phyloP scores from a whole-genome alignment of 2,113 vertebrate species.

The Antennarius striatus region DNA sequence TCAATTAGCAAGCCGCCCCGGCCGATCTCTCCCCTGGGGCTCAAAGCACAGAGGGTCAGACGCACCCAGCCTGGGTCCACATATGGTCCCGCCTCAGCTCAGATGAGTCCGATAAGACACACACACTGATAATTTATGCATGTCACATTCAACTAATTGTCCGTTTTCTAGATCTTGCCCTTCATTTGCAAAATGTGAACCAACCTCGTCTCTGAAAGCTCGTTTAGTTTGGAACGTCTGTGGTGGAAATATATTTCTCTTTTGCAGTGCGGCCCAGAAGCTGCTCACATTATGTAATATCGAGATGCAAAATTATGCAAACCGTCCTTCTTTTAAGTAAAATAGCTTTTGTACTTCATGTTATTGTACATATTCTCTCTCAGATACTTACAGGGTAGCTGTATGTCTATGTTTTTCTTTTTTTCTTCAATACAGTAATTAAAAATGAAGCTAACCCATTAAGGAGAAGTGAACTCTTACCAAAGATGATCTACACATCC shows the following conservation, averaged over 20 bases:
- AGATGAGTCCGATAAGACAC: slow-evolving; percentile 57
- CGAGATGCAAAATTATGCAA: slow-evolving; percentile 34
- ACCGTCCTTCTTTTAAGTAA: slow-evolving; percentile 3
- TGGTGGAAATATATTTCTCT: too few species aligned
- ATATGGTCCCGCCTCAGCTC: slow-evolving; percentile 57
- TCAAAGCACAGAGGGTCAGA: slow-evolving; percentile 70
- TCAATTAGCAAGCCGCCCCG: slow-evolving; percentile 87
- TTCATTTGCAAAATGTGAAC: slow-evolving; percentile 4
- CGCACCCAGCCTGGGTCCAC: slow-evolving; percentile 69
- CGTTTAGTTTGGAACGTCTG: too few species aligned
- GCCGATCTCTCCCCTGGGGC: slow-evolving; percentile 83
- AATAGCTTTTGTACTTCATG: too few species aligned
- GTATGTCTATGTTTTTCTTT: too few species aligned
- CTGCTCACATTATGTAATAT: slow-evolving; percentile 27
- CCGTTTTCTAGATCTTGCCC: slow-evolving; percentile 20
- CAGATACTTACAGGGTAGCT: too few species aligned
- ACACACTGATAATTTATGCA: slow-evolving; percentile 25
- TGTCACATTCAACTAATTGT: slow-evolving; percentile 24
- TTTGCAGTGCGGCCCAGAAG: neutral
- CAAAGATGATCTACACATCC: too few species aligned
- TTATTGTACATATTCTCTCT: too few species aligned
- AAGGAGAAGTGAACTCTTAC: too few species aligned
- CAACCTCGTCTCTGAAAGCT: too few species aligned
- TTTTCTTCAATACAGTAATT: too few species aligned
- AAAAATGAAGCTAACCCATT: too few species aligned